These are phyloP conservation scores for Nebria salina DNA, from an alignment of 2,888 invertebrate species.

Conservation along the genomic window DNA sequence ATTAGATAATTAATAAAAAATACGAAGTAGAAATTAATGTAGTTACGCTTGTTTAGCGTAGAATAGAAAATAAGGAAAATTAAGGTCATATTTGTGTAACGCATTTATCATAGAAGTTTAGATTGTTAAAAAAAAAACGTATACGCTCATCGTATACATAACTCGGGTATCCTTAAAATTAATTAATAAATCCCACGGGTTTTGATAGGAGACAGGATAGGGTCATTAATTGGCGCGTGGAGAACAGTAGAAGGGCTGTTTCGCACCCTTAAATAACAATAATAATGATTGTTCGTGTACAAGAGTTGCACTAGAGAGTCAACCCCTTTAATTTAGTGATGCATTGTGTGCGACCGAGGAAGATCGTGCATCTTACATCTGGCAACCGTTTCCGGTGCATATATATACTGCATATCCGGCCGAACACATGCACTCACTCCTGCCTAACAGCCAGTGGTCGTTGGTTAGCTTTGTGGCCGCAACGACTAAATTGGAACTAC, in stretches of 20 bases:
- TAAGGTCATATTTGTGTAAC: no score
- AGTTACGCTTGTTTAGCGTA: no score
- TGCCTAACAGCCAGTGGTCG: conserved; percentile 21
- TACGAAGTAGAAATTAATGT: no score
- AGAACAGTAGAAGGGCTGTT: conserved; percentile 24
- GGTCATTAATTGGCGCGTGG: neutral
- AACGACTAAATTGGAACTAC: neutral
- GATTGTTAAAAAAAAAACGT: no score
- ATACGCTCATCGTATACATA: neutral
- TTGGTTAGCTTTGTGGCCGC: conserved; percentile 2
- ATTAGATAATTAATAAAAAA: no score
- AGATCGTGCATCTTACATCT: conserved; percentile 31
- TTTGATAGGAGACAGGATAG: neutral
- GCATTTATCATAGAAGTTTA: no score
- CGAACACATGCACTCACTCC: conserved; percentile 10
- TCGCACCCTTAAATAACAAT: conserved; percentile 5
- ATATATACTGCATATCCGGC: conserved; percentile 30
- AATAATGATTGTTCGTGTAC: conserved; percentile 1
- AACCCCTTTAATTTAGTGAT: conserved; percentile 26
- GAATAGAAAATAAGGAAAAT: no score
- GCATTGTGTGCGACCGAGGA: conserved; percentile 19
- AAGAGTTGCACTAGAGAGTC: neutral
- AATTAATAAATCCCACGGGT: conserved; percentile 35
- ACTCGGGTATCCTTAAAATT: conserved; percentile 25
- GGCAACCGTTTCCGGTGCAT: conserved; percentile 31